Percentiles rank a stretch among this genome's conserved stretches.
phyloP scores from a whole-genome alignment of 2,888 invertebrate genomes.

The Drosophila mayaguana region DNA sequence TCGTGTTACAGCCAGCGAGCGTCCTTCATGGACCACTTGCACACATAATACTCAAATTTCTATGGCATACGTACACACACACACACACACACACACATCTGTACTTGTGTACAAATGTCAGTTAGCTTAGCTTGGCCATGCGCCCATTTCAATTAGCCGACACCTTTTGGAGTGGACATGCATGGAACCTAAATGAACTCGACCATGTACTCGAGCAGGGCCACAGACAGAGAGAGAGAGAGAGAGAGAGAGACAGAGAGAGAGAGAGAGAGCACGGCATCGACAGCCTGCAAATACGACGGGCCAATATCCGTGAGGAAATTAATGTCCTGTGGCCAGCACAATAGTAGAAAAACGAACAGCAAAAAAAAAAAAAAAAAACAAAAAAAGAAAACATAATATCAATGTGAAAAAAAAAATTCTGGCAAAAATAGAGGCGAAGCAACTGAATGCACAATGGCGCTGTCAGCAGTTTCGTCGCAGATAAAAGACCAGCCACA shows the following conservation, averaged over 20 bases:
- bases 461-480: conserved; percentile 68
- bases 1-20: conserved; percentile 29
- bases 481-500: conserved; percentile 63
- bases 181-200: conserved; percentile 26
- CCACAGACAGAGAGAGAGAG: conserved; percentile 8
- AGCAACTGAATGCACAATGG: conserved; percentile 55
- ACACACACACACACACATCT: conserved; percentile 3
- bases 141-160: conserved; percentile 71
- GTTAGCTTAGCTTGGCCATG: conserved; percentile 27
- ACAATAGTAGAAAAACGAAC: conserved; percentile 23
- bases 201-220: conserved; percentile 22
- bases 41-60: conserved; percentile 65
- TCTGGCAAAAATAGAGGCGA: conserved; percentile 40
- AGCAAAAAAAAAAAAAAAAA: background rate
- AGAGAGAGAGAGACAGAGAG: conserved; percentile 10
- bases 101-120: background rate
- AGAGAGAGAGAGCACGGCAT: conserved; percentile 23
- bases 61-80: conserved; percentile 15
- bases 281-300: conserved; percentile 53
- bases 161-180: conserved; percentile 45
- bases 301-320: conserved; percentile 78
- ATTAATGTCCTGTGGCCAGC: conserved; percentile 72
- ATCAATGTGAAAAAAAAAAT: conserved; percentile 1
- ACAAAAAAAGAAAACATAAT: conserved; percentile 16
- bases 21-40: conserved; percentile 60